These are phyloP conservation scores for Machimus rusticus DNA, from an alignment of 2,888 invertebrate species.

Conservation along the genomic window DNA sequence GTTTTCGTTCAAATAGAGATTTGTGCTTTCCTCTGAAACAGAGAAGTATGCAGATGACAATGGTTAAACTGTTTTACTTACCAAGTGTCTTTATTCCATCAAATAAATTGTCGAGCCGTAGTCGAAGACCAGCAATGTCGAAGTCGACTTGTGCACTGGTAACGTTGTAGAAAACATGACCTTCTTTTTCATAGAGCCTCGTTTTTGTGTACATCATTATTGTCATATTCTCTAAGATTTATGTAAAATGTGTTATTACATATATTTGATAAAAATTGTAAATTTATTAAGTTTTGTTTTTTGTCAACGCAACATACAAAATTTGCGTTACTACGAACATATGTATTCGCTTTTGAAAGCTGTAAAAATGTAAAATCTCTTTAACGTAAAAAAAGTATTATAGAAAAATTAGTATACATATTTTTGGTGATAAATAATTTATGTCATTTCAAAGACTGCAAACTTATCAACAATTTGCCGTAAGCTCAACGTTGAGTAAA, in stretches of 20 bases:
- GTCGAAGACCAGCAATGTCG: slow-evolving; percentile 69
- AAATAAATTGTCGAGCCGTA: slow-evolving; percentile 73
- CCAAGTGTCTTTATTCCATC: slow-evolving; percentile 72
- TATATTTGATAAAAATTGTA: background rate
- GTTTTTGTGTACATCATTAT: slow-evolving; percentile 71
- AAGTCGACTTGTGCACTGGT: slow-evolving; percentile 71
- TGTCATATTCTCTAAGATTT: slow-evolving; percentile 69
- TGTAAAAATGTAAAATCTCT: too few species aligned
- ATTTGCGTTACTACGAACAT: too few species aligned
- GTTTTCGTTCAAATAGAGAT: slow-evolving; percentile 73
- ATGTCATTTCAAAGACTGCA: too few species aligned
- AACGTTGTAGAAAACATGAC: slow-evolving; percentile 72
- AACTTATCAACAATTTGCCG: too few species aligned
- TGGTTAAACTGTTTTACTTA: slow-evolving; percentile 53
- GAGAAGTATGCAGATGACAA: slow-evolving; percentile 34
- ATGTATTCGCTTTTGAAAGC: too few species aligned
- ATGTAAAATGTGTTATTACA: background rate
- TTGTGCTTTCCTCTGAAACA: slow-evolving; percentile 71
- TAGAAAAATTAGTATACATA: too few species aligned
- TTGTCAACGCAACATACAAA: too few species aligned
- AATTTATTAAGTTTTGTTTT: too few species aligned
- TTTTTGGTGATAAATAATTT: too few species aligned
- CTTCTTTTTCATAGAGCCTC: slow-evolving; percentile 68
- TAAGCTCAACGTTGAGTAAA: background rate
- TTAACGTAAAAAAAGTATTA: too few species aligned